Conservation (phyloP, 2,888 invertebrate species). For the Nymphalis urticae region DNA sequence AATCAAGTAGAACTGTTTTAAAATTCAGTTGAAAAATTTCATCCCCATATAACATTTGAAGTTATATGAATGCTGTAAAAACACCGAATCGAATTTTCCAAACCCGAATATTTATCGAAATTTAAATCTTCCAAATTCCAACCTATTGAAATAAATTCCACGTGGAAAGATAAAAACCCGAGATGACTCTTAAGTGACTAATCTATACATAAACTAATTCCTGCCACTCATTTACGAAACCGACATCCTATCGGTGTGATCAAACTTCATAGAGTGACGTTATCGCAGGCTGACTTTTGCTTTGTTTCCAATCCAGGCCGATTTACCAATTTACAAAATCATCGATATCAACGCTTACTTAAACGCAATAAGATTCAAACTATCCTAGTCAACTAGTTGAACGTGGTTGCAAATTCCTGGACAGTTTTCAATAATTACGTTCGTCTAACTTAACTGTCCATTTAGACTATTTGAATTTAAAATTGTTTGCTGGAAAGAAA, state of each 20-base stretch:
- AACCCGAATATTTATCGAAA: too few species aligned
- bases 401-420: background rate
- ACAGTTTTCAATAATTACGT: slow-evolving; percentile 15
- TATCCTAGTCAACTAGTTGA: background rate
- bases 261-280: slow-evolving; percentile 17
- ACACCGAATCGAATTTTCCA: too few species aligned
- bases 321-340: slow-evolving; percentile 2
- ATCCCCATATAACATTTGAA: too few species aligned
- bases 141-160: too few species aligned
- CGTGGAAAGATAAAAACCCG: too few species aligned
- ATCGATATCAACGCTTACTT: background rate
- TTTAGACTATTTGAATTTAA: slow-evolving; percentile 8
- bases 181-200: too few species aligned
- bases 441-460: slow-evolving; percentile 11
- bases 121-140: too few species aligned
- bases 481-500: background rate
- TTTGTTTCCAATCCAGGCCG: background rate
- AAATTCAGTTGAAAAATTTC: too few species aligned
- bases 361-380: slow-evolving; percentile 1
- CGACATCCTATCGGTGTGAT: slow-evolving; percentile 1
- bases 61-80: too few species aligned
- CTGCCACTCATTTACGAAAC: slow-evolving; percentile 2
- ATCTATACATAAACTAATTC: background rate
- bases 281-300: slow-evolving; percentile 12
- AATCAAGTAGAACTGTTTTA: too few species aligned